These are phyloP conservation scores for Pipistrellus pipistrellus DNA, from an alignment of 2,797 vertebrate species.

Conservation along the genomic window DNA sequence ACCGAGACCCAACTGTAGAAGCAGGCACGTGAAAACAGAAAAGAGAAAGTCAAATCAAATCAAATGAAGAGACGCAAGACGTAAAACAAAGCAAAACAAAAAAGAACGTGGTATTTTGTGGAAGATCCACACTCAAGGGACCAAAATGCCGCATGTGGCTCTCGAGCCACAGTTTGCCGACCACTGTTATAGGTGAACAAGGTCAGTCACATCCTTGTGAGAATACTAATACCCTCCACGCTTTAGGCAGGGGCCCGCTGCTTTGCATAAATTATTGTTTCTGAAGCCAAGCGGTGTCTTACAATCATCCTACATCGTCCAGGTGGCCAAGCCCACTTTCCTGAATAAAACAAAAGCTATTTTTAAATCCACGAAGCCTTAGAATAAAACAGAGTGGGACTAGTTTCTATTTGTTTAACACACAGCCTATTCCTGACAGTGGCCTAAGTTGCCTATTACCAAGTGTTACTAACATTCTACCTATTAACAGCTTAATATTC, in stretches of 20 bases:
- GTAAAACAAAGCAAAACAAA: background rate
- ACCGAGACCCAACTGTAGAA: background rate
- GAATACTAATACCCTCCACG: accelerated
- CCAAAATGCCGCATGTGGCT: too few species aligned
- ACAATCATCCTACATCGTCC: accelerated
- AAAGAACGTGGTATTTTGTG: too few species aligned
- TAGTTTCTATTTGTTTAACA: background rate
- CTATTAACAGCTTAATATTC: background rate
- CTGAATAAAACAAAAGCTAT: background rate
- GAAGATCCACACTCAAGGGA: too few species aligned
- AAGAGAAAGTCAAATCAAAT: background rate
- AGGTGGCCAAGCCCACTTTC: background rate
- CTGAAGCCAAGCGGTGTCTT: background rate
- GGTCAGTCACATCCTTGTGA: too few species aligned
- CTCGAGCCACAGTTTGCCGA: too few species aligned
- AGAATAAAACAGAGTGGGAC: background rate
- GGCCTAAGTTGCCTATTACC: background rate
- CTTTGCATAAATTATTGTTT: background rate
- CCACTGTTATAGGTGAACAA: background rate
- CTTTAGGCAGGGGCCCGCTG: background rate
- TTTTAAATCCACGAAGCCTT: background rate
- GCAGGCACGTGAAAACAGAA: background rate
- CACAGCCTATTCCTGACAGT: background rate
- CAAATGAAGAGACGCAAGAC: background rate
- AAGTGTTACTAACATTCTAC: background rate